Percentiles rank a stretch among this genome's conserved stretches.
These are phyloP conservation scores for Luperina testacea DNA, from an alignment of 2,888 invertebrate genomes.

Conservation along the genomic window DNA sequence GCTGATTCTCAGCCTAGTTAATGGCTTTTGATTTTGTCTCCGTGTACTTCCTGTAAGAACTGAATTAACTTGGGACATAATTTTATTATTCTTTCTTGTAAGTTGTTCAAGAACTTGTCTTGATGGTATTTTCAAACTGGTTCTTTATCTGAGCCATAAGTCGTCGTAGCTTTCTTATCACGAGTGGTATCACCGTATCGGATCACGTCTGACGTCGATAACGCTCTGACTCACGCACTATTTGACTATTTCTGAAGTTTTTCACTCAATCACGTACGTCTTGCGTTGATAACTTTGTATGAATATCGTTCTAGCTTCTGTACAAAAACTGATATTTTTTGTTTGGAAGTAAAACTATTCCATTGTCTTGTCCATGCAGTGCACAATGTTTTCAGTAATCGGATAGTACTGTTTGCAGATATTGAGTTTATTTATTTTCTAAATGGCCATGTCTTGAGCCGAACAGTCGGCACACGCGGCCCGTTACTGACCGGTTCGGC, in stretches of 20 bases:
- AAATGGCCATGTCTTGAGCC: slow-evolving; percentile 47
- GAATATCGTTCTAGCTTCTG: slow-evolving; percentile 21
- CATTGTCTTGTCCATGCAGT: slow-evolving; percentile 9
- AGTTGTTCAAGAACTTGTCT: slow-evolving; percentile 23
- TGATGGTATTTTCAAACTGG: slow-evolving; percentile 15
- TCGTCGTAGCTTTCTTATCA: slow-evolving; percentile 68
- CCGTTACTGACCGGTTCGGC: slow-evolving; percentile 77
- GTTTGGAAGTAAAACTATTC: neutral
- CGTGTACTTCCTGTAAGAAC: neutral
- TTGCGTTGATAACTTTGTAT: slow-evolving; percentile 22
- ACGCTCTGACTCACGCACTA: slow-evolving; percentile 77
- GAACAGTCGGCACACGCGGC: slow-evolving; percentile 54
- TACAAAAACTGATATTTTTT: slow-evolving; percentile 6
- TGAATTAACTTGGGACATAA: neutral
- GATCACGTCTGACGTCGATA: slow-evolving; percentile 81
- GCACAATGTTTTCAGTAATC: slow-evolving; percentile 17
- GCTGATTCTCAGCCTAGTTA: neutral
- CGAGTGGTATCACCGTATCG: slow-evolving; percentile 78
- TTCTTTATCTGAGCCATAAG: slow-evolving; percentile 49
- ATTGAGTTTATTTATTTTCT: slow-evolving; percentile 53
- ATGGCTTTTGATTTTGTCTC: neutral
- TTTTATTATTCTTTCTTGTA: neutral
- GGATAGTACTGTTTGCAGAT: slow-evolving; percentile 26
- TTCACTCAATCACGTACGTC: slow-evolving; percentile 48
- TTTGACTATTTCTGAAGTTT: slow-evolving; percentile 55